Percentiles rank a stretch among this genome's conserved stretches.
These are phyloP conservation scores for Matsumyia berberina DNA, from an alignment of 2,888 invertebrate genomes.

Conservation along the genomic window DNA sequence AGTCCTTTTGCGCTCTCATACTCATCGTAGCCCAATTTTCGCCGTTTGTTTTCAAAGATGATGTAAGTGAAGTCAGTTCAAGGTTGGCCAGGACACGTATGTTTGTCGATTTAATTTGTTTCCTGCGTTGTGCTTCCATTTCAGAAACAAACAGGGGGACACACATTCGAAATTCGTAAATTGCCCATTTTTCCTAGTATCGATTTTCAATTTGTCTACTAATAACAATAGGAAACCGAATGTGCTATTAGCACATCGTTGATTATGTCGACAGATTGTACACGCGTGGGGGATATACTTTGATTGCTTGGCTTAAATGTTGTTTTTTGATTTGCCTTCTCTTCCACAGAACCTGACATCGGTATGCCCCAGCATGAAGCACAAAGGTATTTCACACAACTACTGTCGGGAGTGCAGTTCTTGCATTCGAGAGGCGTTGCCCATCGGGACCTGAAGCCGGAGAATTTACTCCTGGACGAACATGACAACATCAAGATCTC, in stretches of 20 bases:
- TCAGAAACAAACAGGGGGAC: background rate
- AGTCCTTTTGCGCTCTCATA: background rate
- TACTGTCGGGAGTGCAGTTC: slow-evolving; percentile 94
- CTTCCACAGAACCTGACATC: slow-evolving; percentile 92
- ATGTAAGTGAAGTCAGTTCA: slow-evolving; percentile 43
- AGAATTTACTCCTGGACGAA: slow-evolving; percentile 95
- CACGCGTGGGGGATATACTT: background rate
- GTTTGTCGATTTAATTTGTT: background rate
- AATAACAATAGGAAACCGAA: slow-evolving; percentile 11
- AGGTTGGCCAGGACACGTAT: slow-evolving; percentile 4
- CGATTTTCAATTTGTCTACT: slow-evolving; percentile 66
- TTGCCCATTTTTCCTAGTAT: slow-evolving; percentile 39
- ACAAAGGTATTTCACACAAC: slow-evolving; percentile 94
- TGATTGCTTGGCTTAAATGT: slow-evolving; percentile 32
- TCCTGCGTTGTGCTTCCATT: background rate
- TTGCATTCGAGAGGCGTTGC: slow-evolving; percentile 95
- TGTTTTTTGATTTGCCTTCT: slow-evolving; percentile 51
- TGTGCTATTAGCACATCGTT: slow-evolving; percentile 37
- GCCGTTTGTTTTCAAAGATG: background rate
- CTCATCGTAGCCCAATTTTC: slow-evolving; percentile 10
- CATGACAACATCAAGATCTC: slow-evolving; percentile 95
- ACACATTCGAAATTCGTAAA: slow-evolving; percentile 15
- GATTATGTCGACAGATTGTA: slow-evolving; percentile 14
- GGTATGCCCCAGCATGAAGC: slow-evolving; percentile 93
- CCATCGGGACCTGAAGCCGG: slow-evolving; percentile 98